These are phyloP conservation scores for Phlogophora meticulosa DNA, from an alignment of 2,888 invertebrate species.

Conservation along the genomic window DNA sequence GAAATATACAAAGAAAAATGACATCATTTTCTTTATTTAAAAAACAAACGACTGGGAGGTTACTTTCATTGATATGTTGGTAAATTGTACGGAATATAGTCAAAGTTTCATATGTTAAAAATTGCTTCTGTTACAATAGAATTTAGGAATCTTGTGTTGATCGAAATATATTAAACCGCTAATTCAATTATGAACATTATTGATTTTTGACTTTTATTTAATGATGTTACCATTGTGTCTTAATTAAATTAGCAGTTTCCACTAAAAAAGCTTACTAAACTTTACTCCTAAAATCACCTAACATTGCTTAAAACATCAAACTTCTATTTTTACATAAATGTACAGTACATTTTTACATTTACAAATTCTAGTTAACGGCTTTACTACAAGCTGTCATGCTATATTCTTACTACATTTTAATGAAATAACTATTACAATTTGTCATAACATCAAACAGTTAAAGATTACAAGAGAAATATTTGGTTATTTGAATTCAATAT, in stretches of 20 bases:
- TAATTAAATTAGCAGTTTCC: conserved; percentile 71
- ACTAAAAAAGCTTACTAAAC: conserved; percentile 77
- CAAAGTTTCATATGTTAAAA: conserved; percentile 72
- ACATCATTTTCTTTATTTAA: background rate
- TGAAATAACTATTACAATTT: conserved; percentile 58
- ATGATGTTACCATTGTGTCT: conserved; percentile 31
- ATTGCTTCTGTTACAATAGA: conserved; percentile 75
- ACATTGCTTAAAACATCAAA: conserved; percentile 81
- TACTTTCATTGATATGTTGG: conserved; percentile 82
- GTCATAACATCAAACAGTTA: conserved; percentile 67
- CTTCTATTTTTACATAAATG: conserved; percentile 75
- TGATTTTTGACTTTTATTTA: background rate
- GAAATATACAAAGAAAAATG: background rate
- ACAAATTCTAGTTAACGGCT: conserved; percentile 71
- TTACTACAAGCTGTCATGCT: conserved; percentile 71
- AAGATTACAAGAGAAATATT: conserved; percentile 63
- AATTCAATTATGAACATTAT: conserved; percentile 46
- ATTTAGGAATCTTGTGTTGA: conserved; percentile 64
- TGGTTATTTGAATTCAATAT: conserved; percentile 55
- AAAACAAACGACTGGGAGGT: conserved; percentile 61
- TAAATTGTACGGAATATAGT: conserved; percentile 75
- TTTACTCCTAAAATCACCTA: conserved; percentile 76
- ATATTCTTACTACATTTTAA: conserved; percentile 54
- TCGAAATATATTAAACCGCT: conserved; percentile 54
- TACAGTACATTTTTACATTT: conserved; percentile 67